Percentiles rank a stretch among this genome's conserved stretches.
phyloP scores from a whole-genome alignment of 2,888 invertebrate genomes.

The Nesidiocoris tenuis region DNA sequence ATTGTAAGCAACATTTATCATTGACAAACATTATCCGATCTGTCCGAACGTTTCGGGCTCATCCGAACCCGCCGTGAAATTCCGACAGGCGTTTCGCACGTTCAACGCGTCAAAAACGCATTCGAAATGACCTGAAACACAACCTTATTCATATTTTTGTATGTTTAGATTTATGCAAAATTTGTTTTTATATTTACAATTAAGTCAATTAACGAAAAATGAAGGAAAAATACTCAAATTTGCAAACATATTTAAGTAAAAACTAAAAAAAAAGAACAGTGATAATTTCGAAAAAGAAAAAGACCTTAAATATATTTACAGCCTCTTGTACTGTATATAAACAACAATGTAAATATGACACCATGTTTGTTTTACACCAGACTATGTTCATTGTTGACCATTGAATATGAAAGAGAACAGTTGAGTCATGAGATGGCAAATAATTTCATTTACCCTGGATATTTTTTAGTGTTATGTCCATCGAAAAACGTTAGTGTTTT shows the following conservation, averaged over 20 bases:
- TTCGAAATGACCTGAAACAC: slow-evolving; percentile 39
- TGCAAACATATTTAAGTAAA: slow-evolving; percentile 35
- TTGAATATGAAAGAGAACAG: slow-evolving; percentile 49
- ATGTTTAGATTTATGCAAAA: slow-evolving; percentile 47
- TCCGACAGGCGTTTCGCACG: background rate
- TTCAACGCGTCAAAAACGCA: background rate
- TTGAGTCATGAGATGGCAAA: slow-evolving; percentile 46
- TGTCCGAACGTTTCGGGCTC: background rate
- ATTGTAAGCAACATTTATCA: background rate
- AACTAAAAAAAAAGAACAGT: slow-evolving; percentile 41
- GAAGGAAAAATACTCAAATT: slow-evolving; percentile 45
- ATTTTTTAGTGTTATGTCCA: slow-evolving; percentile 15
- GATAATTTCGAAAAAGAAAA: slow-evolving; percentile 44
- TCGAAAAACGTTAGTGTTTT: slow-evolving; percentile 28
- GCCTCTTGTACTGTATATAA: slow-evolving; percentile 50
- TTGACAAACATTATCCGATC: background rate
- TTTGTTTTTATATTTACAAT: slow-evolving; percentile 45
- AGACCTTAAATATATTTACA: slow-evolving; percentile 45
- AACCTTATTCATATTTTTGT: slow-evolving; percentile 47
- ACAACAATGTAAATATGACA: slow-evolving; percentile 50
- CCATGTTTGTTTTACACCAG: slow-evolving; percentile 50
- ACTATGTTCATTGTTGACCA: slow-evolving; percentile 50
- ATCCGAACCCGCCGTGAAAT: background rate
- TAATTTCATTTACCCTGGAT: slow-evolving; percentile 37
- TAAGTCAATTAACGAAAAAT: slow-evolving; percentile 48